Base-by-base conservation (phyloP, 2,113 vertebrate species). In the Motacilla tschutschensis region DNA sequence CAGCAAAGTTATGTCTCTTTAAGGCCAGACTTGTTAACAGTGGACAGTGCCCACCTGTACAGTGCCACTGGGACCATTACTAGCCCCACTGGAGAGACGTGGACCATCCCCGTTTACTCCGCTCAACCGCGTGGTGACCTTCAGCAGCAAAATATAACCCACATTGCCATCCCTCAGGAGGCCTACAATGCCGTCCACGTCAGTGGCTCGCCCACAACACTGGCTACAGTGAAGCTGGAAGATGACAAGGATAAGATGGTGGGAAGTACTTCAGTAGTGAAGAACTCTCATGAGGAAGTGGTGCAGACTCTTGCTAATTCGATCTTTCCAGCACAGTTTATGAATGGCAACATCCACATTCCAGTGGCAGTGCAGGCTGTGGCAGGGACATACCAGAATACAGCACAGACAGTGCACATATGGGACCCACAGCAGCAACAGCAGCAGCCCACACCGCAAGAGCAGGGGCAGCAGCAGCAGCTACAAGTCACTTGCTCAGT, bases 321-420 rank as follows among this genome's bases (percentile, higher is more conserved):
- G 6, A 98, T 99, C 91, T 99, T 99, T 94, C 99, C 99, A 19
- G 98, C 99, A 8, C 99, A 99, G 97, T 99, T 99, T 93, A 99
- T 99, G 98, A 99, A 99, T 91, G 99, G 99, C 74, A 99, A 99
- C 97, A 98, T 99, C 97, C 99, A 99, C 98, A 99, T 99, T 98
- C 99, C 99, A 55, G 98, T 99, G 95, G 99, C 99, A 26, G 99
- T 99, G 93, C 99, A 99, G 96, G 98, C 99, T 7, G 98, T 99
- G 40, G 98, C 98, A 76, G 99, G 98, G 93, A 98, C 98, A 0
- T 99, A 99, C 94, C 98, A 98, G 95, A 97, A 98, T 57, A 97
- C 98, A 5, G 98, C 98, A 16, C 99, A 99, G 95, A 98, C 99
- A 4, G 98, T 99, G 58, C 99, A 99, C 94, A 99, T 99, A 97